Evolutionary conservation across 2,888 invertebrate genomes (phyloP), one percentile per base, ranked within the genome.

Genomic region (Cantharis lateralis): DNA sequence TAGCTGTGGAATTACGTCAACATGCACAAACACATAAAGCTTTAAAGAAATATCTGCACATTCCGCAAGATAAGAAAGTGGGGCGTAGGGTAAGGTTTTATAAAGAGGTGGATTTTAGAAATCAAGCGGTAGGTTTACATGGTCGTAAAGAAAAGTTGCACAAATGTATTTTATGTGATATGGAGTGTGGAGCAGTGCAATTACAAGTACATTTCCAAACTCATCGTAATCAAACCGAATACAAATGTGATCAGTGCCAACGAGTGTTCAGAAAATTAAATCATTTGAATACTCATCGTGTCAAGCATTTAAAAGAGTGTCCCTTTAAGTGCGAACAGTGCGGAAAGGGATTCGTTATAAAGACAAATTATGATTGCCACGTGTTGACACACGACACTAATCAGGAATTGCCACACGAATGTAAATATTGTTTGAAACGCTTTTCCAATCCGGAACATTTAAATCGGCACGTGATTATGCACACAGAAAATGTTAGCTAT

Each of bases 401-500:
- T 48, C 81, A 82, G 62, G 84, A 84, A 72, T 80, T 85, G 28
- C 85, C 85, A 5, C 83, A 84, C 75, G 82, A 84, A 72, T 86
- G 86, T 75, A 78, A 79, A 11, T 81, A 83, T 75, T 86, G 86
- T 77, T 74, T 81, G 2, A 85, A 84, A 78, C 78, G 82, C 15
- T 86, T 86, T 78, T 84, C 85, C 11, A 85, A 86, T 81, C 86
- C 86, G 1, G 83, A 83, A 78, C 86, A 86, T 81, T 79, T 85
- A 48, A 82, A 83, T 72, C 81, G 85, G 4, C 86, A 86, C 72
- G 81, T 82, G 72, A 80, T 84, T 61, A 82, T 83, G 20, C 86
- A 86, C 74, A 84, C 84, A n/a, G 85, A 85, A 79, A 84, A 85
- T 79, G 80, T 85, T 70, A 81, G 81, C 15, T 86, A 85, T 78